Evolutionary conservation across 2,888 invertebrate genomes (phyloP).

Genomic region (Chromoteleia sp.): DNA sequence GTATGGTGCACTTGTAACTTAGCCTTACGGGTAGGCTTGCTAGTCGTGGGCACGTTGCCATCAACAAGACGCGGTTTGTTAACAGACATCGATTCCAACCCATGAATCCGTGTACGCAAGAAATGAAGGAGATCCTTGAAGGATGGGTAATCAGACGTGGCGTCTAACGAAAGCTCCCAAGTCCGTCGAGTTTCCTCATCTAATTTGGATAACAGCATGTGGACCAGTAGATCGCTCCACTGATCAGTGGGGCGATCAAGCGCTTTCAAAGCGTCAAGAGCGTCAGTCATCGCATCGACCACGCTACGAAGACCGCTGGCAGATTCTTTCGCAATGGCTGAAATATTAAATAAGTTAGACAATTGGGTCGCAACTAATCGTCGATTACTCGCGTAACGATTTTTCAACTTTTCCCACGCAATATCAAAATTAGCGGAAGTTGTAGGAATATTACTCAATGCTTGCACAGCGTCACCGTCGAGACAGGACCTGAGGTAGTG

Average conservation of each 20-base stretch:
- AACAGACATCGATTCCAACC: neutral
- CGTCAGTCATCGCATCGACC: neutral
- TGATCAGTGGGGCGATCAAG: neutral
- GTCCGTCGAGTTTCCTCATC: neutral
- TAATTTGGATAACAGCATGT: neutral
- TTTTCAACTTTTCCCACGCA: slow-evolving; percentile 4
- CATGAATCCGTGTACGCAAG: neutral
- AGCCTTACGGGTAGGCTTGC: too few species aligned
- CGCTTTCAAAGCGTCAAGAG: neutral
- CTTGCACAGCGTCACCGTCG: too few species aligned
- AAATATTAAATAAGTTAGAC: slow-evolving; percentile 1
- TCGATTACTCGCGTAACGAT: neutral
- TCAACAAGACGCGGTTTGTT: too few species aligned
- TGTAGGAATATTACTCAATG: too few species aligned
- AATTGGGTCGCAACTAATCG: neutral
- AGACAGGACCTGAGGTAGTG: slow-evolving; percentile 26
- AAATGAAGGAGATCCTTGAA: neutral
- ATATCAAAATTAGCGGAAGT: slow-evolving; percentile 10
- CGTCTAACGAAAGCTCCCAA: neutral
- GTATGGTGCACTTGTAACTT: neutral
- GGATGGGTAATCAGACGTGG: neutral
- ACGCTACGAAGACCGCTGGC: neutral
- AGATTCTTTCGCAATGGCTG: neutral
- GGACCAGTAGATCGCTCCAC: slow-evolving; percentile 19
- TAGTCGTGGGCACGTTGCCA: too few species aligned